These are phyloP conservation scores for Itoplectis maculator DNA, from an alignment of 2,888 invertebrate species.

Conservation along the genomic window DNA sequence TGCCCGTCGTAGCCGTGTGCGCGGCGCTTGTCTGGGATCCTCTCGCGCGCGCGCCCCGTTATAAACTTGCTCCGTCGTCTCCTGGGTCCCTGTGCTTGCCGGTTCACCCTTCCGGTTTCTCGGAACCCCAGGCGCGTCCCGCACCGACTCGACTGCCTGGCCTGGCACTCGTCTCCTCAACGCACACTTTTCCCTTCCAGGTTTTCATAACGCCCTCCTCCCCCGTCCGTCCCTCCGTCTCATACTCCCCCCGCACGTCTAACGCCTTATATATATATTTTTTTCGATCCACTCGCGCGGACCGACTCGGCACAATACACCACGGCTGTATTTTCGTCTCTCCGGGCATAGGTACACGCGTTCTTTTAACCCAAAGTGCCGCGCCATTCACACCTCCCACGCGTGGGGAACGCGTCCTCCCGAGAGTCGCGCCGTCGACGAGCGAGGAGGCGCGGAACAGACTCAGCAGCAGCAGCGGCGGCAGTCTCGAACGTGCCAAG, in stretches of 20 bases:
- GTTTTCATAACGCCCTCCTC: slow-evolving; percentile 47
- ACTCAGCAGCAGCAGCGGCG: slow-evolving; percentile 18
- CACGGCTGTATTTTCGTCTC: slow-evolving; percentile 15
- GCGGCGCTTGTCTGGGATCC: slow-evolving; percentile 18
- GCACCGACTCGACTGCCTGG: slow-evolving; percentile 43
- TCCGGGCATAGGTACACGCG: slow-evolving; percentile 45
- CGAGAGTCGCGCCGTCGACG: slow-evolving; percentile 35
- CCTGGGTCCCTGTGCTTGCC: slow-evolving; percentile 17
- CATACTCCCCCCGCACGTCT: slow-evolving; percentile 50
- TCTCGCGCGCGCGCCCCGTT: slow-evolving; percentile 47
- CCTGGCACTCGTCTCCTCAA: slow-evolving; percentile 52
- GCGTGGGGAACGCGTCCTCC: not conserved
- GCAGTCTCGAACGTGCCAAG: slow-evolving; percentile 45
- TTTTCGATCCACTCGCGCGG: slow-evolving; percentile 65
- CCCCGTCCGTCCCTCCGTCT: too few species aligned
- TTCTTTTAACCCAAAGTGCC: slow-evolving; percentile 35
- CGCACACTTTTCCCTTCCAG: slow-evolving; percentile 10
- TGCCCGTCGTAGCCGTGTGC: not conserved
- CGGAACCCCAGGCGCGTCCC: slow-evolving; percentile 58
- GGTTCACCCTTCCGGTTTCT: slow-evolving; percentile 50
- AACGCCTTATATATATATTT: slow-evolving; percentile 43
- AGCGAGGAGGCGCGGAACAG: not conserved
- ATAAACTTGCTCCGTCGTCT: slow-evolving; percentile 31
- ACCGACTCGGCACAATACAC: slow-evolving; percentile 64
- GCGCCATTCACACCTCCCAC: slow-evolving; percentile 62